Evolutionary conservation across 2,888 invertebrate genomes (phyloP).

Genomic region (Hermodice carunculata): DNA sequence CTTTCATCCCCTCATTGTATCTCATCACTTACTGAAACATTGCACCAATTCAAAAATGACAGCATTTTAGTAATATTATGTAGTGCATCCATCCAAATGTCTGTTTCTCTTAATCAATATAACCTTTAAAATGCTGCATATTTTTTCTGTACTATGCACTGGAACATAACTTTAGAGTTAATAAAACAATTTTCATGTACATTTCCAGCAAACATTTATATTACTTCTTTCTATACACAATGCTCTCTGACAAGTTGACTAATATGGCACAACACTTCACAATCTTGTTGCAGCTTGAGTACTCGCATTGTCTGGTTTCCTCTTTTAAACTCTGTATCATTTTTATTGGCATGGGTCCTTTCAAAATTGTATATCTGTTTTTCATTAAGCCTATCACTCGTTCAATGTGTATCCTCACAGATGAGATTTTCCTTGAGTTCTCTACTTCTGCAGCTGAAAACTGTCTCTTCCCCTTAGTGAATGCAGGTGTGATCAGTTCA

Average conservation of each 20-base stretch:
- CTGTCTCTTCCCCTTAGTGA: conserved; percentile 38
- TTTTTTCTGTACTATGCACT: too few species aligned
- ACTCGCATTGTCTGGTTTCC: not conserved
- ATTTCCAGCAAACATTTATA: too few species aligned
- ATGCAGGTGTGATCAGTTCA: conserved; percentile 36
- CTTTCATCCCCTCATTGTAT: too few species aligned
- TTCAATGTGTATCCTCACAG: conserved; percentile 40
- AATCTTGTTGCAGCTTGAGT: not conserved
- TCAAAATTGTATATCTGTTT: conserved; percentile 34
- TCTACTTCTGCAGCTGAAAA: conserved; percentile 38
- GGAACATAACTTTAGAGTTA: too few species aligned
- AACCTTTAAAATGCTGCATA: too few species aligned
- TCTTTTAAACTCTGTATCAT: conserved; percentile 17
- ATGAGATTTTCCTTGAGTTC: conserved; percentile 27
- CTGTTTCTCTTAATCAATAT: too few species aligned
- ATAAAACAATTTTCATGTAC: too few species aligned
- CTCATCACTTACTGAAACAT: too few species aligned
- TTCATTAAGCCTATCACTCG: conserved; percentile 41
- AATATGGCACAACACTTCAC: not conserved
- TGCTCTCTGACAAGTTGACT: not conserved
- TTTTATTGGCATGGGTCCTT: conserved; percentile 32
- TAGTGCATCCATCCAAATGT: too few species aligned
- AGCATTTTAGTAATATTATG: too few species aligned
- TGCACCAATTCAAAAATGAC: too few species aligned
- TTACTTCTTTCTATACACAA: conserved; percentile 9